Conservation (phyloP, 2,797 vertebrate genomes). For the Rhinoraja longicauda region DNA sequence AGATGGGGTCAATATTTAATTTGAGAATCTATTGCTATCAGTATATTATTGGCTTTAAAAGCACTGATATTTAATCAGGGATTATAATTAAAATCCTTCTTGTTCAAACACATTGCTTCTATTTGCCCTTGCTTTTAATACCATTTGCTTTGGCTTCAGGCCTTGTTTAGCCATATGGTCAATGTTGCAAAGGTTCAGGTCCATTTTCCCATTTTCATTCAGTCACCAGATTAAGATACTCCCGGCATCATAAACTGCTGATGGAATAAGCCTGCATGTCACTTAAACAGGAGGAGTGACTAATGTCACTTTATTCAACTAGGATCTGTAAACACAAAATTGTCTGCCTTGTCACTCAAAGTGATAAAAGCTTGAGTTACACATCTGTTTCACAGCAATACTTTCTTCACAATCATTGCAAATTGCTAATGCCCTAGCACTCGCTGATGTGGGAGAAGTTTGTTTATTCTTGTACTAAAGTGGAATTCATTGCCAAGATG, state of each 20-base stretch:
- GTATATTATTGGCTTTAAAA: constrained; percentile 42
- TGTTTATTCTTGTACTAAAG: constrained; percentile 60
- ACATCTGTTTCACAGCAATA: constrained; percentile 64
- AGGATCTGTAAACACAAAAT: constrained; percentile 55
- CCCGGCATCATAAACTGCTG: constrained; percentile 56
- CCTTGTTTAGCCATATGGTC: constrained; percentile 56
- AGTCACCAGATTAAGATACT: constrained; percentile 54
- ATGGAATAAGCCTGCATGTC: constrained; percentile 54
- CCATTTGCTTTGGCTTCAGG: constrained; percentile 58
- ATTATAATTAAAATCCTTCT: constrained; percentile 49
- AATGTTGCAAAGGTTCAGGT: constrained; percentile 51
- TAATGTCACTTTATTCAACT: constrained; percentile 61
- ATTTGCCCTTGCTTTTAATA: constrained; percentile 57
- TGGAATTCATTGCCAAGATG: constrained; percentile 52
- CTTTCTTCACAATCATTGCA: constrained; percentile 46
- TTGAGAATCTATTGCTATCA: constrained; percentile 32
- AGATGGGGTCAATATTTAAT: constrained; percentile 40
- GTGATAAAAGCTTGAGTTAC: constrained; percentile 60
- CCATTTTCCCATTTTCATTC: constrained; percentile 41
- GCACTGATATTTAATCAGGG: constrained; percentile 43
- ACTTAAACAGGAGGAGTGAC: constrained; percentile 59
- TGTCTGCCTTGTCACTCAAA: constrained; percentile 50
- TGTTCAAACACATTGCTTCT: constrained; percentile 48
- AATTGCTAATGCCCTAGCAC: constrained; percentile 53
- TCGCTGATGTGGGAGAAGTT: constrained; percentile 48